Evolutionary conservation across 2,113 vertebrate species (phyloP), one percentile per base, ranked within the genome.

Genomic region (Coracopsis vasa): DNA sequence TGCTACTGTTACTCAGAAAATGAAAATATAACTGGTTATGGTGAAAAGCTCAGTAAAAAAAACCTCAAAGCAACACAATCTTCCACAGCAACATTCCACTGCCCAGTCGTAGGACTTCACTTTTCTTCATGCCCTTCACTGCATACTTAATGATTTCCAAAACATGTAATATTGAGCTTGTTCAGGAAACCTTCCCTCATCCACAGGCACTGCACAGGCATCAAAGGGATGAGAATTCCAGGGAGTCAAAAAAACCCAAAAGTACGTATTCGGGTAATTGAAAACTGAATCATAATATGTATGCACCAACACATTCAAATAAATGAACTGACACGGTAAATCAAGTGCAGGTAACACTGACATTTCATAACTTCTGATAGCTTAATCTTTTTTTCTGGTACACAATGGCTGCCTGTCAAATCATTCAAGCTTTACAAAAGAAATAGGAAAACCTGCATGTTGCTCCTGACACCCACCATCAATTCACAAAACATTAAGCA

Each of bases 401-500:
- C 67, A 83, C 75, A 80, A 77, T 62, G 75, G 82, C 85, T 86
- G 50, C 5, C 74, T 93, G 90, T 93, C 78, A 96, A 94, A 90
- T 72, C 35, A 64, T 51, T 92, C 72, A 74, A 83, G 94, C 88
- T 93, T 90, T 54, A 92, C 82, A 86, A 92, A 92, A 77, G 71
- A 85, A 86, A 91, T 11, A 66, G 54, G 37, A 91, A 94, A 90
- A 78, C 37, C 71, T 78, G 29, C n/a, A 18, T 61, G 66, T 44
- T 90, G 39, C 37, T 94, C 53, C 77, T 80, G 88, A 92, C 86
- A 93, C 70, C n/a, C 11, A 71, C 54, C 64, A 86, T 88, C 91
- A 90, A 92, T 60, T 20, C 75, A 88, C 45, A 62, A 64, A 74
- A 71, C 0, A 0, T 90, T 70, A 60, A 94, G 44, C 71, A 93